A percentile compares a stretch with the other conserved stretches of the same genome.
Evolutionary conservation across 2,113 vertebrate species (phyloP).

Genomic region (Pundamilia nyererei): DNA sequence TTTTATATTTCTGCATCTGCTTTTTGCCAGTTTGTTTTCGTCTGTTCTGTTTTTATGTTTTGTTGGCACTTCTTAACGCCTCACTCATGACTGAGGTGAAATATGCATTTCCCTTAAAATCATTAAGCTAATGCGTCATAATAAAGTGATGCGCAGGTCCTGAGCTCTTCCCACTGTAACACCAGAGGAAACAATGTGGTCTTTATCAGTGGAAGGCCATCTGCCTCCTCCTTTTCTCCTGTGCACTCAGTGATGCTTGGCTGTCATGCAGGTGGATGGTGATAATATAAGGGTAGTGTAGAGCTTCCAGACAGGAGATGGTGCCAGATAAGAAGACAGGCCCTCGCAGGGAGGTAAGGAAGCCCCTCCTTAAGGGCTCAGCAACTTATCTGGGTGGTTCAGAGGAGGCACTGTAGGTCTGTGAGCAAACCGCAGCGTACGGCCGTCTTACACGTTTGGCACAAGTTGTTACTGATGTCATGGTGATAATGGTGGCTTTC

Average conservation of each 20-base stretch:
- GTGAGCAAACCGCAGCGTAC: fast-evolving
- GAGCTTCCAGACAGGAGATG: conserved; percentile 71
- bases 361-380: conserved; percentile 2
- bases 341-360: conserved; percentile 44
- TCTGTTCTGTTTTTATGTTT: background rate
- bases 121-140: background rate
- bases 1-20: fast-evolving
- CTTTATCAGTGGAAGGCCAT: conserved; percentile 60
- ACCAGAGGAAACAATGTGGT: conserved; percentile 7
- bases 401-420: background rate
- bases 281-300: conserved; percentile 66
- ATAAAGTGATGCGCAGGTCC: background rate
- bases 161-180: background rate
- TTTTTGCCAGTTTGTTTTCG: background rate
- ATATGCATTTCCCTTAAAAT: background rate
- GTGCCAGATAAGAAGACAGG: conserved; percentile 71
- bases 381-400: background rate
- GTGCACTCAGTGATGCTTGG: conserved; percentile 48
- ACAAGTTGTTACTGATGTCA: background rate
- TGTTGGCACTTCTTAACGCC: fast-evolving
- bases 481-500: background rate
- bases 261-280: conserved; percentile 72
- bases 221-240: conserved; percentile 36
- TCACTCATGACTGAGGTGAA: background rate
- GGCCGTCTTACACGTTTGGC: background rate